Evolutionary conservation across 2,888 invertebrate species (phyloP), one percentile per base, ranked within the genome.

Genomic region (Campoplex capitator): DNA sequence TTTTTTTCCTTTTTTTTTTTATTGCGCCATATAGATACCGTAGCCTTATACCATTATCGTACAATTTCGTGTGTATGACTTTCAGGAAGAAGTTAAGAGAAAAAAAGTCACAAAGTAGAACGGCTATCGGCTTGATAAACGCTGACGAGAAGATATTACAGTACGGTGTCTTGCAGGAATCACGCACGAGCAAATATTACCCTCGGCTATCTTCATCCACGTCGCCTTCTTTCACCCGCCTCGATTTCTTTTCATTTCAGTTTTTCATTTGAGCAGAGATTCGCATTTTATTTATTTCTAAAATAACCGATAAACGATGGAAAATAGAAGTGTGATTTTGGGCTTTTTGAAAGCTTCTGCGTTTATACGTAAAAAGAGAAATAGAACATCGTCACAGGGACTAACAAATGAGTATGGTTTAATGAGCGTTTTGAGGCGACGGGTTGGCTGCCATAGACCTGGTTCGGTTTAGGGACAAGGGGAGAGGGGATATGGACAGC

Each of bases 341-440:
- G 3, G 8, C 65, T 76, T 76, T 62, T 62, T 16, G 16, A 32
- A 70, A 70, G 11, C 38, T 16, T 68, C n/a, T 11, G 54, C 54
- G 48, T 48, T 45, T 23, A 35, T 58, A 62, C n/a, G 13, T 23
- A 56, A 75, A 74, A 62, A 81, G 87, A 76, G 88, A 92, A 91
- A 89, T 84, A 89, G 88, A 89, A 91, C 90, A 91, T 91, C 89
- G 90, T 89, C 90, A 91, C 32, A 89, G 89, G 88, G 89, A 90
- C 89, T 87, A 89, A 91, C 89, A 89, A 91, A 90, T 89, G 89
- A 88, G 85, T 68, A 68, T 54, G 67, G 74, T 90, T 91, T 91
- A 90, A 92, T 91, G 91, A 88, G 79, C 68, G 51, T 82, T 83
- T 84, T 83, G 87, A 65, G 70, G 70, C 84, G 84, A 88, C 88